Evolutionary conservation across 2,113 vertebrate genomes (phyloP), one percentile per base, ranked within the genome.

Genomic region (Phocoena sinus): DNA sequence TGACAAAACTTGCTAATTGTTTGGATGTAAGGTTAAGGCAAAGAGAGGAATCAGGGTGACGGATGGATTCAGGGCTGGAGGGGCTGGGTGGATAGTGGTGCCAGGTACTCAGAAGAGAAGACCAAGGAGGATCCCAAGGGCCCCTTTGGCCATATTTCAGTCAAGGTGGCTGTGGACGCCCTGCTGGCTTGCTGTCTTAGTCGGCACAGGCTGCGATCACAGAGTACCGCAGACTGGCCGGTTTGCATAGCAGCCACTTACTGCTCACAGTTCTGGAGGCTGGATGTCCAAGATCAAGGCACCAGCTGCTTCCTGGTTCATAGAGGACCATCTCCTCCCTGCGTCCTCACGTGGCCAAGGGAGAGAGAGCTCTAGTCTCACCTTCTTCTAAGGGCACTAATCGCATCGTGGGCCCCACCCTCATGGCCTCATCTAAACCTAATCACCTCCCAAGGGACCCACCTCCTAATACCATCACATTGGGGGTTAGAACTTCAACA

Each of bases 91-190:
- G 44, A n/a, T 20, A 28, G 15, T 13, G 10, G 1, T 8, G 15
- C 38, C 44, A 1, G 5, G 28, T 1, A 0, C 41, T 70, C 56
- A 23, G 50, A 36, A 9, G 47, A 36, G 41, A 71, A n/a, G 36
- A 56, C 7, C 2, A 6, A 25, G 12, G 18, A 21, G 33, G 20
- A 53, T 28, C 74, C 28, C 2, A 2, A 17, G 18, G 0, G 14
- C 81, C 15, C 3, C n/a, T 10, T 3, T 0, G 44, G 73, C 65
- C 6, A 0, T 6, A 1, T 2, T 20, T 74, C 2, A 0, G 18
- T 15, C 31, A 1, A 1, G 21, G 50, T 8, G 17, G 20, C 41
- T 6, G 2, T 2, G 50, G 41, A 12, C 7, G 1, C 68, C 67
- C 44, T 2, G 12, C 44, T 14, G 15, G 26, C 0, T 0, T 17